These are phyloP conservation scores for Tragelaphus strepsiceros DNA, from an alignment of 2,113 vertebrate genomes.

Conservation along the genomic window DNA sequence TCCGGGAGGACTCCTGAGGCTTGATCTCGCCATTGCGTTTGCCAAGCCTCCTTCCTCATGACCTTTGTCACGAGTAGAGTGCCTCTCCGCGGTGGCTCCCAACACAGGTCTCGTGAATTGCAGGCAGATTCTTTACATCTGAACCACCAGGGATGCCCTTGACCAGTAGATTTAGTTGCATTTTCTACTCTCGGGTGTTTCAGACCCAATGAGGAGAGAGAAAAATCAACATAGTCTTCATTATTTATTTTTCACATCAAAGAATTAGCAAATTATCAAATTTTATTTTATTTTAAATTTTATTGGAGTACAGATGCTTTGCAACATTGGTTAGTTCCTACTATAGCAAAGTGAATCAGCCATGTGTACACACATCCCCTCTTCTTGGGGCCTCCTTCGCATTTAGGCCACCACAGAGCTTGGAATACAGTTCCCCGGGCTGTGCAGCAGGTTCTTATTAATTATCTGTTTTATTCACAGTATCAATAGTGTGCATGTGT, in stretches of 20 bases:
- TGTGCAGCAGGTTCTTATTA: neutral
- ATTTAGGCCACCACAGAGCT: neutral
- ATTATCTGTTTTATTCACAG: neutral
- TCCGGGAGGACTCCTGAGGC: no score
- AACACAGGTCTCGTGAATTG: neutral
- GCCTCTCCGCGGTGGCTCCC: no score
- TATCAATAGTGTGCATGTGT: neutral
- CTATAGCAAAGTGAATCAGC: neutral
- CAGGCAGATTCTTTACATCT: neutral
- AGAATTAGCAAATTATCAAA: neutral
- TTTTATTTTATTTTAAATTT: neutral
- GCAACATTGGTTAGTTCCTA: neutral
- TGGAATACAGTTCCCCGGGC: fast-evolving
- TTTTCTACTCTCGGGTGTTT: neutral
- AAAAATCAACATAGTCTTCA: neutral
- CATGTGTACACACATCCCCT: neutral
- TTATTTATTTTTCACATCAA: neutral
- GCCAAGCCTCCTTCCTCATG: no score
- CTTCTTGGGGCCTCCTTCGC: neutral
- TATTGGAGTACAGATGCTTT: neutral
- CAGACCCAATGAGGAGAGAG: neutral
- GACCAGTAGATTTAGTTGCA: neutral
- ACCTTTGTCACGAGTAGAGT: no score
- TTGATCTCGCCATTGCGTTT: no score
- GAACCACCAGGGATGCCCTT: neutral